Base-by-base conservation (phyloP, 2,113 vertebrate genomes). In the Zosterops borbonicus region DNA sequence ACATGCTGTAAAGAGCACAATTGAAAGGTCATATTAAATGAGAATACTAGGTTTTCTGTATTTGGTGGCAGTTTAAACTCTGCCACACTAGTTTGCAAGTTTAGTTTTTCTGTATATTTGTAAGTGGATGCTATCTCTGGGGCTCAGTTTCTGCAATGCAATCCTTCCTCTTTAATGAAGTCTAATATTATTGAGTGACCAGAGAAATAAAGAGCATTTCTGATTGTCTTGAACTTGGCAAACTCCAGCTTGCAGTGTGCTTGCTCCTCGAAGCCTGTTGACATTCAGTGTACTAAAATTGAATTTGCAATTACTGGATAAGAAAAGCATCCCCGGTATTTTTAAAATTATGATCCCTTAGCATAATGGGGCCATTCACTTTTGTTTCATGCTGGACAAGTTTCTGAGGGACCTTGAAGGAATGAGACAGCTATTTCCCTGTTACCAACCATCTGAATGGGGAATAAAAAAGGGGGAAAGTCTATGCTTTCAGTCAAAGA, bases 251-350 rank as follows among this genome's bases (percentile, higher is more conserved):
- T 86, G 56, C 83, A 78, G 63, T 52, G 52, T 2, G 20, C 79
- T 89, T 93, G 73, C 52, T 97, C 77, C 88, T 92, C 1, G 12
- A 93, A 92, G 88, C 53, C 73, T 89, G 77, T 82, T 90, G 86
- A 91, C 76, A 81, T 95, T 86, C 80, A 90, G 65, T 50, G 53
- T 59, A 82, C 80, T 90, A 84, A 94, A 96, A 96, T 89, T 95
- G 69, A 95, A 94, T 96, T 94, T 94, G 41, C 83, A 90, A 78
- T 92, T 96, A 92, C 83, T 76, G 90, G 56, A 71, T 91, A 95
- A 95, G 95, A 89, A 93, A 95, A 95, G 90, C 83, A 93, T 92
- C 70, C 73, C 14, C 20, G 60, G 62, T 94, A 94, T 93, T 95
- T 96, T 95, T 81, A 79, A 96, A 92, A 94, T 82, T 12, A 92